Conservation (phyloP, 2,888 invertebrate genomes). For the Sarcophaga rosellei region DNA sequence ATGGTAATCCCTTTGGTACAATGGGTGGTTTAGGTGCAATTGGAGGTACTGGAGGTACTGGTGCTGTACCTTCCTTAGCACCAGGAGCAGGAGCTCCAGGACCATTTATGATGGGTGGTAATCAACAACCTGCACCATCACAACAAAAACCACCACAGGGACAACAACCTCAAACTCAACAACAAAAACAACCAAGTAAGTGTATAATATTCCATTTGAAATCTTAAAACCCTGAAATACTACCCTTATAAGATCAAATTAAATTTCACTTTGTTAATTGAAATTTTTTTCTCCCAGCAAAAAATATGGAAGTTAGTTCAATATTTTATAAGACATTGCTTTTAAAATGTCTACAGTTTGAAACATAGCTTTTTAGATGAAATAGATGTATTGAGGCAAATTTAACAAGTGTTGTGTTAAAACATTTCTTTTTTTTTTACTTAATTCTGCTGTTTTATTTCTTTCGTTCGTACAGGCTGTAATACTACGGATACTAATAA, state of each 20-base stretch:
- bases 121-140: slow-evolving; percentile 68
- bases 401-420: background rate
- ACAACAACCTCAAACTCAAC: slow-evolving; percentile 72
- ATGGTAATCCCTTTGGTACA: slow-evolving; percentile 80
- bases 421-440: background rate
- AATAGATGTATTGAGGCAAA: background rate
- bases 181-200: slow-evolving; percentile 86
- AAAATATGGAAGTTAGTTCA: too few species aligned
- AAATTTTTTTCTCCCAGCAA: too few species aligned
- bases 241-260: too few species aligned
- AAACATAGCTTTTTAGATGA: too few species aligned
- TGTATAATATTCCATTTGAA: background rate
- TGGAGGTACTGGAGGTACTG: slow-evolving; percentile 75
- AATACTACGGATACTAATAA: slow-evolving; percentile 64
- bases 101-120: slow-evolving; percentile 79
- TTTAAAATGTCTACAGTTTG: too few species aligned
- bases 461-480: slow-evolving; percentile 62
- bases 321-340: too few species aligned
- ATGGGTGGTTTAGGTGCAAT: slow-evolving; percentile 81
- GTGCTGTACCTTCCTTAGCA: slow-evolving; percentile 77
- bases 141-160: slow-evolving; percentile 70
- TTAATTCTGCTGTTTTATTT: slow-evolving; percentile 42
- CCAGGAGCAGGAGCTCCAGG: slow-evolving; percentile 75
- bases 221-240: too few species aligned
- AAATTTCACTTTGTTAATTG: too few species aligned